Evolutionary conservation across 35 echinoderm and acorn worm genomes (phyloP), one percentile per base, ranked within the genome.

Genomic region (Ophioderma brevispina): DNA sequence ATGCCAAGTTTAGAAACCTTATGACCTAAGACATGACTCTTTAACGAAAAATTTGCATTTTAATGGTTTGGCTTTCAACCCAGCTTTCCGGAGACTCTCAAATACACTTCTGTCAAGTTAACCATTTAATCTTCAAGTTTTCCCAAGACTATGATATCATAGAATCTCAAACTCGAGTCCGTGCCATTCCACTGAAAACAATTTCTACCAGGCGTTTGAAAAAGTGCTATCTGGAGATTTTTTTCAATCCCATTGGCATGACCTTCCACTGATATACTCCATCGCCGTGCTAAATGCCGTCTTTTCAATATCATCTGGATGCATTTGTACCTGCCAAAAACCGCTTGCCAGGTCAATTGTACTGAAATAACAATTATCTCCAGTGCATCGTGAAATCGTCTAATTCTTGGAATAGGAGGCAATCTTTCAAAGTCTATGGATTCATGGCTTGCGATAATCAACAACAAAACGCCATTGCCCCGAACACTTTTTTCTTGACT

Each of bases 21-120:
- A 40, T 94, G 88, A 19, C 93, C 93, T 31, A 94, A 64, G 33
- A 87, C 90, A 0, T 81, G 11, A 94, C 90, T 37, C 76, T 40
- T 13, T 40, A 0, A n/a, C 34, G 33, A 80, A 75, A 89, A 23
- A 89, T 38, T 14, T 81, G n/a, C 87, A 89, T 37, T 89, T 89
- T 33, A 81, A 36, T 0, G 87, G 87, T 1, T 79, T 41, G 0
- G 82, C 21, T 50, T 89, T 89, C 6, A 89, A 79, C 15, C 43
- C 43, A 31, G 87, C 87, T 2, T 78, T 11, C 15, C 87, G 31
- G 0, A 89, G 31, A n/a, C n/a, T n/a, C 0, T n/a, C 79, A 63
- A 89, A 82, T 70, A n/a, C n/a, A n/a, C n/a, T 33, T 64, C 78
- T 0, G 34, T 13, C 13, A 89, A 37, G 21, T 78, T 40, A 1